These are phyloP conservation scores for Scaptomyza parva DNA, from an alignment of 2,888 invertebrate species.

Conservation along the genomic window DNA sequence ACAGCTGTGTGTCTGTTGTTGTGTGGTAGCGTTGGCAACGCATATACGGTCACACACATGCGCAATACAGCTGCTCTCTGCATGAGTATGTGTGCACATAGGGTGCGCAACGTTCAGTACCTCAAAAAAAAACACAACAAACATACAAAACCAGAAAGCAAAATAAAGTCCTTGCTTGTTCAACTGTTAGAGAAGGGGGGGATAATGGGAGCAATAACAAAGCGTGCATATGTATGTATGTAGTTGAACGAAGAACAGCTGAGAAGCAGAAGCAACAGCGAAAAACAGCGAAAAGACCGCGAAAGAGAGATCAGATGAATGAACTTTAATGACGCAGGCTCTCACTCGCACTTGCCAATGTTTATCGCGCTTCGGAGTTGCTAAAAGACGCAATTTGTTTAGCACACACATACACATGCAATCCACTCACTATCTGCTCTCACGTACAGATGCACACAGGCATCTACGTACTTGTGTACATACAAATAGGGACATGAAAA, in stretches of 20 bases:
- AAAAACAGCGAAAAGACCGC: slow-evolving; percentile 32
- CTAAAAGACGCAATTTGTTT: slow-evolving; percentile 57
- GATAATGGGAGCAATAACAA: slow-evolving; percentile 1
- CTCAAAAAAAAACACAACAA: slow-evolving; percentile 29
- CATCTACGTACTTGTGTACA: not conserved
- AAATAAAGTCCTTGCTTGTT: slow-evolving; percentile 36
- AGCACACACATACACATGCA: slow-evolving; percentile 25
- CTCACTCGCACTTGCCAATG: slow-evolving; percentile 33
- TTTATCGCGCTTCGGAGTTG: slow-evolving; percentile 48
- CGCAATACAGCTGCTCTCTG: slow-evolving; percentile 60
- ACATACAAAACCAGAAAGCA: slow-evolving; percentile 25
- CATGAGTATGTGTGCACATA: slow-evolving; percentile 9
- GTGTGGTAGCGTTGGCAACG: slow-evolving; percentile 18
- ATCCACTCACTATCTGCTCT: slow-evolving; percentile 4
- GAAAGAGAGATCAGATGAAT: slow-evolving; percentile 54
- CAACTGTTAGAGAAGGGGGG: not conserved
- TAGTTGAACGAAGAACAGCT: slow-evolving; percentile 1
- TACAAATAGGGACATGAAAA: slow-evolving; percentile 15
- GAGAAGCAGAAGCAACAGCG: slow-evolving; percentile 1
- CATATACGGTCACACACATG: slow-evolving; percentile 39
- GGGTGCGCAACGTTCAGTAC: slow-evolving; percentile 1
- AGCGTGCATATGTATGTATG: not conserved
- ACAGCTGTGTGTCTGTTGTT: slow-evolving; percentile 58
- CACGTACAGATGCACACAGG: slow-evolving; percentile 3
- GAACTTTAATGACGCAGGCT: slow-evolving; percentile 39